Evolutionary conservation across 2,113 vertebrate genomes (phyloP).

Genomic region (Paramisgurnus dabryanus): DNA sequence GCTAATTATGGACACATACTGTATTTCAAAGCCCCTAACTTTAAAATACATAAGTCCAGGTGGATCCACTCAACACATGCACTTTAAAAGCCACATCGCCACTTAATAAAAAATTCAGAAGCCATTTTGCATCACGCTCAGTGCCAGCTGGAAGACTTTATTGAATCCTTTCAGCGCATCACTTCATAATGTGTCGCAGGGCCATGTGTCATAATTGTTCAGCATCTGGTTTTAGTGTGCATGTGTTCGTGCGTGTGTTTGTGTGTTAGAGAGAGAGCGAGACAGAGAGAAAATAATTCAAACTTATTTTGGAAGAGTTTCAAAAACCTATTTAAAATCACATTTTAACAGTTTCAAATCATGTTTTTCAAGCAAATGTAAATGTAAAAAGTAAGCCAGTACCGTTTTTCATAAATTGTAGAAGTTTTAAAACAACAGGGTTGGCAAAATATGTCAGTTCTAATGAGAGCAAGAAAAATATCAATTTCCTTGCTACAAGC

Average conservation of each 20-base stretch:
- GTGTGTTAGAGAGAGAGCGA: too few species aligned
- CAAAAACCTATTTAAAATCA: too few species aligned
- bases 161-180: neutral
- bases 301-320: too few species aligned
- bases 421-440: too few species aligned
- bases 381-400: too few species aligned
- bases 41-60: slow-evolving; percentile 16
- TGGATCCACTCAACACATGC: slow-evolving; percentile 24
- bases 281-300: neutral
- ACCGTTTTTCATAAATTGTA: too few species aligned
- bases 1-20: too few species aligned
- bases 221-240: slow-evolving; percentile 18
- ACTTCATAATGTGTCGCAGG: slow-evolving; percentile 3
- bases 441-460: neutral
- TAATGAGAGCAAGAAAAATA: neutral
- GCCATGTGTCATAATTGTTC: slow-evolving; percentile 18
- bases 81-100: slow-evolving; percentile 26
- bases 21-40: neutral
- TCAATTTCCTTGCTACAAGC: neutral
- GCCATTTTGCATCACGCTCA: neutral
- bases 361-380: too few species aligned
- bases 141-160: neutral
- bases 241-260: neutral
- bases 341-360: too few species aligned
- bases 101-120: slow-evolving; percentile 36